Percentiles rank a stretch among this genome's conserved stretches.
phyloP scores from a whole-genome alignment of 1,140 invertebrate species.

The Cydia fagiglandana region DNA sequence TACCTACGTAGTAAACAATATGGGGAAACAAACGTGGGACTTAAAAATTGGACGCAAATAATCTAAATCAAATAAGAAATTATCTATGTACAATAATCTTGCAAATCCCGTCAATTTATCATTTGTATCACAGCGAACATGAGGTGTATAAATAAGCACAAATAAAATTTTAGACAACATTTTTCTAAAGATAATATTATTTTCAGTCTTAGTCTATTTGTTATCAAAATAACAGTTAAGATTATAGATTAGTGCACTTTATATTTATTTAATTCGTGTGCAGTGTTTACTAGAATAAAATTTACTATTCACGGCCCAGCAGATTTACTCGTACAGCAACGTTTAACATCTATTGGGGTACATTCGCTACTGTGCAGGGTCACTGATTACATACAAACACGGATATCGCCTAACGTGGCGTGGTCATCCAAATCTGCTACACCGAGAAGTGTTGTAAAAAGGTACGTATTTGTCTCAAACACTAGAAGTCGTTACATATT shows the following conservation, averaged over 20 bases:
- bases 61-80: not conserved
- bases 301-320: slow-evolving; percentile 50
- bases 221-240: slow-evolving; percentile 46
- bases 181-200: slow-evolving; percentile 47
- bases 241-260: slow-evolving; percentile 65
- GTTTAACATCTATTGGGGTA: not conserved
- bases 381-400: not conserved
- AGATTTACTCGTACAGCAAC: slow-evolving; percentile 40
- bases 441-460: slow-evolving; percentile 42
- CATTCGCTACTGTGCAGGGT: slow-evolving; percentile 23
- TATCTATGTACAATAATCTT: slow-evolving; percentile 25
- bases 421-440: slow-evolving; percentile 45
- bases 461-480: slow-evolving; percentile 1
- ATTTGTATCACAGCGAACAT: slow-evolving; percentile 59
- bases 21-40: not conserved
- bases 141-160: slow-evolving; percentile 51
- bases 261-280: slow-evolving; percentile 62
- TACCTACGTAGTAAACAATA: not conserved
- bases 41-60: not conserved
- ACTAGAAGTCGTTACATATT: not conserved
- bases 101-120: slow-evolving; percentile 39
- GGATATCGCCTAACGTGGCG: not conserved
- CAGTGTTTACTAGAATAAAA: slow-evolving; percentile 49
- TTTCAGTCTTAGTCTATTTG: slow-evolving; percentile 71
- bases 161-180: slow-evolving; percentile 40